Percentiles rank a stretch among this genome's conserved stretches.
phyloP scores from a whole-genome alignment of 1,140 invertebrate genomes.

The Drosophila watanabei region DNA sequence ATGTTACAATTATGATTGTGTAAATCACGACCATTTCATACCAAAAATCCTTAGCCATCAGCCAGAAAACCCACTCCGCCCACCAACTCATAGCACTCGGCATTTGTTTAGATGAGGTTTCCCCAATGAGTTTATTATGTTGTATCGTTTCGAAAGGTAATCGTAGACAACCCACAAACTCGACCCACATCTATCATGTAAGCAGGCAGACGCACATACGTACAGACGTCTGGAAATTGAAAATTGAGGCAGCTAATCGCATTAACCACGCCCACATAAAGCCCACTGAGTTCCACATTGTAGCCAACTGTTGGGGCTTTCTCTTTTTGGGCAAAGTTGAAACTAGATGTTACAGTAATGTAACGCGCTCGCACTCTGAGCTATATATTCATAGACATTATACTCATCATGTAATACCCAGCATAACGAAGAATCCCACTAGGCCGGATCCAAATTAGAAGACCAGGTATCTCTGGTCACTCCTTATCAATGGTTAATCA shows the following conservation, averaged over 20 bases:
- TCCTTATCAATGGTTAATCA: slow-evolving; percentile 12
- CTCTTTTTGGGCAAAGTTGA: slow-evolving; percentile 42
- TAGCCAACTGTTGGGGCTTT: slow-evolving; percentile 49
- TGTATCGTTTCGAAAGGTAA: slow-evolving; percentile 64
- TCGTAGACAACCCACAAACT: slow-evolving; percentile 51
- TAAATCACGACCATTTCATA: slow-evolving; percentile 52
- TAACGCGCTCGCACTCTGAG: slow-evolving; percentile 31
- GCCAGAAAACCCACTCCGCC: not conserved
- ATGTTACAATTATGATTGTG: slow-evolving; percentile 62
- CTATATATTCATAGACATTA: slow-evolving; percentile 34
- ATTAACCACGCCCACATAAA: slow-evolving; percentile 43
- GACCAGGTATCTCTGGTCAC: not conserved
- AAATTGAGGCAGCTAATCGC: slow-evolving; percentile 65
- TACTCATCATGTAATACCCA: slow-evolving; percentile 58
- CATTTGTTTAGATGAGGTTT: slow-evolving; percentile 66
- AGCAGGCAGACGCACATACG: slow-evolving; percentile 37
- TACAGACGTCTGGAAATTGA: slow-evolving; percentile 39
- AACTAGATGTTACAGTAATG: slow-evolving; percentile 51
- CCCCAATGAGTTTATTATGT: slow-evolving; percentile 44
- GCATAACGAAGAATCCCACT: slow-evolving; percentile 27
- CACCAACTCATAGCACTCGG: slow-evolving; percentile 52
- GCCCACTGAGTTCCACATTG: slow-evolving; percentile 40
- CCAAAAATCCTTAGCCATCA: slow-evolving; percentile 55
- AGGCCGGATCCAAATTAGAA: slow-evolving; percentile 43
- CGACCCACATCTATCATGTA: slow-evolving; percentile 54